These are phyloP conservation scores for Cliona cf. orientalis DNA, from an alignment of 37 sponge, comb jelly and placozoan genomes.

Conservation along the genomic window DNA sequence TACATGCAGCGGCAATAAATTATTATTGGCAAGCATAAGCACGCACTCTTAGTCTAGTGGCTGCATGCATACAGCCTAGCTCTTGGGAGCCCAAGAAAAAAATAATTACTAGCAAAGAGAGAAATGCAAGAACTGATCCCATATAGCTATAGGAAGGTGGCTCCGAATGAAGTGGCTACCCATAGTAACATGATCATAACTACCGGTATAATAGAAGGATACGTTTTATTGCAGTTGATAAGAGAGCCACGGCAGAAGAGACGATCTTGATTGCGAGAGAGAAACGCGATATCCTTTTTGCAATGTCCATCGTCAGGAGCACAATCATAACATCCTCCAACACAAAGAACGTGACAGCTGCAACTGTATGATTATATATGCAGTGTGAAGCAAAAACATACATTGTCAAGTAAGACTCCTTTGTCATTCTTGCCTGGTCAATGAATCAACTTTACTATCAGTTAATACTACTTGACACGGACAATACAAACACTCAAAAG, in stretches of 20 bases:
- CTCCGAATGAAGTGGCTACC: too few relatives aligned
- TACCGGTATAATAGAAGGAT: conserved; percentile 6
- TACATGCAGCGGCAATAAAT: too few relatives aligned
- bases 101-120: too few relatives aligned
- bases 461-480: background rate
- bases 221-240: conserved; percentile 5
- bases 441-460: background rate
- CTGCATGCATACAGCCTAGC: too few relatives aligned
- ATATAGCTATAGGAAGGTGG: too few relatives aligned
- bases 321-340: conserved; percentile 38
- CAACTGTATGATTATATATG: conserved; percentile 24
- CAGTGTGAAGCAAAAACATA: background rate
- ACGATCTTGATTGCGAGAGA: conserved; percentile 4
- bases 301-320: conserved; percentile 13
- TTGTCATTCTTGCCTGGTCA: background rate
- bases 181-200: background rate
- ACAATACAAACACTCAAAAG: too few relatives aligned
- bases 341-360: conserved; percentile 55
- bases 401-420: background rate
- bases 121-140: too few relatives aligned
- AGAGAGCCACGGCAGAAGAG: background rate
- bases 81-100: too few relatives aligned
- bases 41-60: too few relatives aligned
- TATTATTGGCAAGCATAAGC: too few relatives aligned
- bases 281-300: background rate